Evolutionary conservation across 2,113 vertebrate genomes (phyloP).

Genomic region (Hypocryptadius cinnamomeus): DNA sequence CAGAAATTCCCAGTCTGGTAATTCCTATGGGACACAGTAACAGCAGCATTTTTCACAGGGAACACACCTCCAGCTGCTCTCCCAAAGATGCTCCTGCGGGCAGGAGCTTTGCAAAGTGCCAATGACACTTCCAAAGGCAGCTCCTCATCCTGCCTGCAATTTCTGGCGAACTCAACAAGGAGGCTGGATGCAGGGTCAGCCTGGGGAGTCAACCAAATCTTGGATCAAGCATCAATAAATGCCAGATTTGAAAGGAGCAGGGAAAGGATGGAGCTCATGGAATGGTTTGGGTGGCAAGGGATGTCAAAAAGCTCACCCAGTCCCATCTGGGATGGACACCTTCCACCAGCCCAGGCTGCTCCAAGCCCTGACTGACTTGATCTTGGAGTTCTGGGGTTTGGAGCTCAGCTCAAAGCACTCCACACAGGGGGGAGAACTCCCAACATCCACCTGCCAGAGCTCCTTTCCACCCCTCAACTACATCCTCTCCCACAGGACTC

Average conservation of each 20-base stretch:
- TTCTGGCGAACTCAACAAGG: rapidly evolving
- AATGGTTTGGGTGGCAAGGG: neutral
- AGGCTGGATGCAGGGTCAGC: neutral
- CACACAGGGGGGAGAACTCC: rapidly evolving
- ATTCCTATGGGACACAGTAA: rapidly evolving
- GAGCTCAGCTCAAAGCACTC: neutral
- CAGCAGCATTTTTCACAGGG: neutral
- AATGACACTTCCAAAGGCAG: neutral
- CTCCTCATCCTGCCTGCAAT: neutral
- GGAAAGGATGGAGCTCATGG: neutral
- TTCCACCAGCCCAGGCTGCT: rapidly evolving
- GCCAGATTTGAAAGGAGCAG: neutral
- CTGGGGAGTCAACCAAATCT: neutral
- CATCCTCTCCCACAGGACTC: neutral
- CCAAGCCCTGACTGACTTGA: rapidly evolving
- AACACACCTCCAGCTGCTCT: neutral
- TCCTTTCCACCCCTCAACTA: rapidly evolving
- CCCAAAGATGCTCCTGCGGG: neutral
- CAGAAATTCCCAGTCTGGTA: neutral
- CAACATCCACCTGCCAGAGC: neutral
- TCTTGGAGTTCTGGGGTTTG: neutral
- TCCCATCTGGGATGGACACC: neutral
- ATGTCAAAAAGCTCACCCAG: neutral
- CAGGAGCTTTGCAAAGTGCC: neutral
- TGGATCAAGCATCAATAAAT: rapidly evolving